Evolutionary conservation across 1,140 invertebrate species (phyloP).

Genomic region (Nebria ingens): DNA sequence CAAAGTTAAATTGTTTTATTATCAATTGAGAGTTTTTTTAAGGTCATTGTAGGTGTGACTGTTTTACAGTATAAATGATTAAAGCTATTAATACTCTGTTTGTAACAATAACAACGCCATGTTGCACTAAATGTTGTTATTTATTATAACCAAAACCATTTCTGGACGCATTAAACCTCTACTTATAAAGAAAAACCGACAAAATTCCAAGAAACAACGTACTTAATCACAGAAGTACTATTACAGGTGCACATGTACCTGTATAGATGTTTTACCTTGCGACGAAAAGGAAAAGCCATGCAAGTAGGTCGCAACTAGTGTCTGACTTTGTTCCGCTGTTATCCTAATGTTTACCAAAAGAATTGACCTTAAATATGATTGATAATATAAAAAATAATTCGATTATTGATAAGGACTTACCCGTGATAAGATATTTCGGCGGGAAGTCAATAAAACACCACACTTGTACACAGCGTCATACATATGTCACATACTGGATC

Average conservation of each 20-base stretch:
- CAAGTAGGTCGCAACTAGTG: constrained; percentile 8
- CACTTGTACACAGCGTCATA: background rate
- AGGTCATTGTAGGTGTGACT: no score
- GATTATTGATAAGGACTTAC: background rate
- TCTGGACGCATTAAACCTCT: no score
- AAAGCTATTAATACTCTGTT: no score
- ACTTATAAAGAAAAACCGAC: no score
- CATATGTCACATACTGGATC: background rate
- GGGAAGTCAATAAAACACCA: background rate
- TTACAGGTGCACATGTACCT: constrained; percentile 8
- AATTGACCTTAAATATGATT: background rate
- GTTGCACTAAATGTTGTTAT: no score
- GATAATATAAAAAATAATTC: background rate
- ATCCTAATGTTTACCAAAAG: no score
- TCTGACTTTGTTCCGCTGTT: background rate
- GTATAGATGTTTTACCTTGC: background rate
- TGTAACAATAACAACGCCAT: no score
- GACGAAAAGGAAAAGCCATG: background rate
- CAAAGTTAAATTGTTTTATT: no score
- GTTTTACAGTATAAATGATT: no score
- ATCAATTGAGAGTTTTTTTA: no score
- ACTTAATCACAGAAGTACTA: background rate
- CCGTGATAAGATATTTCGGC: background rate
- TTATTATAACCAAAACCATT: no score
- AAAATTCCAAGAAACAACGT: background rate